These are phyloP conservation scores for Tragelaphus imberbis DNA, from an alignment of 2,113 vertebrate genomes.

Conservation along the genomic window DNA sequence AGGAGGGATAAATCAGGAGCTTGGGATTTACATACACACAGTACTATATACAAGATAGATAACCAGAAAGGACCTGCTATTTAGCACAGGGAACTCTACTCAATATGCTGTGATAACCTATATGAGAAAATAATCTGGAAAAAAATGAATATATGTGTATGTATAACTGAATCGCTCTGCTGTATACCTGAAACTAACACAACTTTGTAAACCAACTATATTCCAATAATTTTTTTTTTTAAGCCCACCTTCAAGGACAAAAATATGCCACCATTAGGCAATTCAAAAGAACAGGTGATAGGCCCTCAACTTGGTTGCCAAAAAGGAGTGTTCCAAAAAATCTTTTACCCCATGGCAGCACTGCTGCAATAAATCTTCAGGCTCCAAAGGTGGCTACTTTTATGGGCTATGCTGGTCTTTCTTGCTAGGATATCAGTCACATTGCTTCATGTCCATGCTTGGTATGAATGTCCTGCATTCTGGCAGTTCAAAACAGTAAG, in stretches of 20 bases:
- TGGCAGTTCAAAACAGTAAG: not conserved
- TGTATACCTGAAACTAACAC: not conserved
- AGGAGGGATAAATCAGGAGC: not conserved
- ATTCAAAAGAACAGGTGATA: not conserved
- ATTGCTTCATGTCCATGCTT: not conserved
- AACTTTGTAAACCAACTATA: not conserved
- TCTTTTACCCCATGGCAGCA: not conserved
- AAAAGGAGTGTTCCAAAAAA: not conserved
- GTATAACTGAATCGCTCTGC: not conserved
- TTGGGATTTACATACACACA: not conserved
- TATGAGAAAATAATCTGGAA: not conserved
- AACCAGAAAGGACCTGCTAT: not conserved
- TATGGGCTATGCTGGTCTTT: not conserved
- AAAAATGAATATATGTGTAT: not conserved
- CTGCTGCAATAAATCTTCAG: not conserved
- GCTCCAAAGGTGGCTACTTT: not conserved
- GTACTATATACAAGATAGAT: not conserved
- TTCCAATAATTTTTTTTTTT: not conserved
- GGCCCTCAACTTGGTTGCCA: not conserved
- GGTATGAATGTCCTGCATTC: not conserved
- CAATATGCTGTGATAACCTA: not conserved
- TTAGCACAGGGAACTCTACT: not conserved
- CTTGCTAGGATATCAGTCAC: not conserved
- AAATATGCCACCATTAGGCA: not conserved
- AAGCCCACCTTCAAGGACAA: not conserved